Evolutionary conservation across 2,113 vertebrate species (phyloP).

Genomic region (Oreotrochilus melanogaster): DNA sequence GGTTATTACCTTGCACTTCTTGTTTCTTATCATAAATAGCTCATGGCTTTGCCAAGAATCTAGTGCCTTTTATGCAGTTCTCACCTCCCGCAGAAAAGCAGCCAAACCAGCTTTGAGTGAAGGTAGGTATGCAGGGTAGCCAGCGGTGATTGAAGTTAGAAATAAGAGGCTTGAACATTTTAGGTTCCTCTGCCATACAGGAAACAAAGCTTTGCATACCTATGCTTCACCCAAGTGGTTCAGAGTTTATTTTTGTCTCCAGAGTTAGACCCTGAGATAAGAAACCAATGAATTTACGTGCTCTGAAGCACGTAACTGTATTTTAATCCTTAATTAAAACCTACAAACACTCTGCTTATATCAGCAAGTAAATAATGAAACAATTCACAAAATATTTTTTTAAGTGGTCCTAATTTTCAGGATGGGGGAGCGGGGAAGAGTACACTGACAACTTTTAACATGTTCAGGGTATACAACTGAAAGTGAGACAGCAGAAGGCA

Average conservation of each 20-base stretch:
- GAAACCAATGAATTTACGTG: background rate
- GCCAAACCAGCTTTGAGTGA: constrained; percentile 16
- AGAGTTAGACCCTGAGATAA: background rate
- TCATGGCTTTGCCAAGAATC: background rate
- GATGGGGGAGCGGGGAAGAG: background rate
- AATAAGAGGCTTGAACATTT: background rate
- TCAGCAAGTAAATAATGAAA: background rate
- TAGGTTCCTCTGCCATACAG: background rate
- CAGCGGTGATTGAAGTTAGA: background rate
- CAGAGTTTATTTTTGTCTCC: constrained; percentile 41
- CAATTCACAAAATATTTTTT: background rate
- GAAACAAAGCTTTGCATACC: constrained; percentile 43
- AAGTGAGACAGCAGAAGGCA: background rate
- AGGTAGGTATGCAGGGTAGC: background rate
- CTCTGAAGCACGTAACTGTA: background rate
- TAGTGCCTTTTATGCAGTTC: background rate
- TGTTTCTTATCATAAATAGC: background rate
- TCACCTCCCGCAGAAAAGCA: background rate
- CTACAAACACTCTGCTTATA: background rate
- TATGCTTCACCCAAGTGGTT: constrained; percentile 10
- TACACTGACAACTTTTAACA: background rate
- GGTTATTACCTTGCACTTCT: background rate
- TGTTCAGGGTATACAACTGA: background rate
- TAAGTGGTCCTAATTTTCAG: background rate
- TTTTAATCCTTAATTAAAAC: background rate